Percentiles rank a stretch among this genome's conserved stretches.
These are phyloP conservation scores for Thunnus thynnus DNA, from an alignment of 2,113 vertebrate genomes.

Conservation along the genomic window DNA sequence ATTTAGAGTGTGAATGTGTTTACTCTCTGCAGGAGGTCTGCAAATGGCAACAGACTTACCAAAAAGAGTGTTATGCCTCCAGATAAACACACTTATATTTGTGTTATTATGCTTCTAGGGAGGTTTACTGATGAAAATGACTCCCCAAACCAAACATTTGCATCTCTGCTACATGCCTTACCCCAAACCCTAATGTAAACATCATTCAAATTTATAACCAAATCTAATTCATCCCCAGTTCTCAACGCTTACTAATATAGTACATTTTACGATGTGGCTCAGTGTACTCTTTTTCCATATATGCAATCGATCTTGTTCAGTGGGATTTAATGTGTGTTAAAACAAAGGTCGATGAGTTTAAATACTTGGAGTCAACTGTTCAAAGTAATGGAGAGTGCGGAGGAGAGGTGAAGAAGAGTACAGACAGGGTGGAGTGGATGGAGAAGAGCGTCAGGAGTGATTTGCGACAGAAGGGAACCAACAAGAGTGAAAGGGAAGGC, in stretches of 20 bases:
- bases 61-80: not conserved
- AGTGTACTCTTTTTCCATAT: not conserved
- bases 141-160: constrained; percentile 3
- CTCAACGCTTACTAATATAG: not conserved
- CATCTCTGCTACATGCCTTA: constrained; percentile 6
- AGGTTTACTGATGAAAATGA: constrained; percentile 23
- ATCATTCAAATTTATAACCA: constrained; percentile 5
- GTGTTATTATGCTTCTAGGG: constrained; percentile 23
- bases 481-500: too few relatives aligned
- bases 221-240: not conserved
- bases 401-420: too few relatives aligned
- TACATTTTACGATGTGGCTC: not conserved
- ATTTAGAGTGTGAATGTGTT: constrained; percentile 44
- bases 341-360: not conserved
- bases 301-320: not conserved
- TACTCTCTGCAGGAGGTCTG: constrained; percentile 39
- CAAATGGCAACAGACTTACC: constrained; percentile 19
- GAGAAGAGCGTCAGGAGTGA: too few relatives aligned
- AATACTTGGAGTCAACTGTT: too few relatives aligned
- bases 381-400: too few relatives aligned
- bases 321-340: constrained; percentile 1
- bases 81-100: constrained; percentile 31
- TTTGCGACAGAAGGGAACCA: too few relatives aligned
- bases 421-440: too few relatives aligned
- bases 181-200: constrained; percentile 1